Evolutionary conservation across 2,888 invertebrate species (phyloP).

Genomic region (Heliconius charithonia): DNA sequence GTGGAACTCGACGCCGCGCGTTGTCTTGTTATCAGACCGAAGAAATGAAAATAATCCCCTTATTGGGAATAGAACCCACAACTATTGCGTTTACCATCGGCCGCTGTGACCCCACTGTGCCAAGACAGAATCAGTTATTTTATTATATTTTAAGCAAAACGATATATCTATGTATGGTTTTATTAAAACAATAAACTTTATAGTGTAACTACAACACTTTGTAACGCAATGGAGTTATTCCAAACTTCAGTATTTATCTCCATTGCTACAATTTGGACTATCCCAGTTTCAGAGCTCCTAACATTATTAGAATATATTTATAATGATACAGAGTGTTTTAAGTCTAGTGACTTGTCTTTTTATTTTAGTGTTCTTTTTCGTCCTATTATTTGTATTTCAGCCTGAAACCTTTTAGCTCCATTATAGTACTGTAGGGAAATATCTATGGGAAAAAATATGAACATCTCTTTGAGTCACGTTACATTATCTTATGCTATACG

Average conservation of each 20-base stretch:
- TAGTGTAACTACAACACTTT: background rate
- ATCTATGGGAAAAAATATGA: too few species aligned
- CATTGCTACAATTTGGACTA: conserved; percentile 3
- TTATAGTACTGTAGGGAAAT: too few species aligned
- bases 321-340: background rate
- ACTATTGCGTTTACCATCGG: too few species aligned
- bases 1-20: background rate
- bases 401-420: too few species aligned
- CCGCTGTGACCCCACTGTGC: too few species aligned
- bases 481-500: too few species aligned
- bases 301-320: background rate
- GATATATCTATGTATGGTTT: background rate
- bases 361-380: too few species aligned
- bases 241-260: conserved; percentile 21
- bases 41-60: background rate
- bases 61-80: background rate
- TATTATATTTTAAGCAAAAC: too few species aligned
- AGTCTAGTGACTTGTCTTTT: background rate
- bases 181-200: background rate
- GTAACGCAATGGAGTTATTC: conserved; percentile 1
- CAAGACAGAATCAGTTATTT: too few species aligned
- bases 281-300: background rate
- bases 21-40: background rate
- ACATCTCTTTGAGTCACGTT: too few species aligned
- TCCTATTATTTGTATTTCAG: too few species aligned